Evolutionary conservation across 1,140 invertebrate genomes (phyloP), one percentile per base, ranked within the genome.

Genomic region (Chironomus tepperi): DNA sequence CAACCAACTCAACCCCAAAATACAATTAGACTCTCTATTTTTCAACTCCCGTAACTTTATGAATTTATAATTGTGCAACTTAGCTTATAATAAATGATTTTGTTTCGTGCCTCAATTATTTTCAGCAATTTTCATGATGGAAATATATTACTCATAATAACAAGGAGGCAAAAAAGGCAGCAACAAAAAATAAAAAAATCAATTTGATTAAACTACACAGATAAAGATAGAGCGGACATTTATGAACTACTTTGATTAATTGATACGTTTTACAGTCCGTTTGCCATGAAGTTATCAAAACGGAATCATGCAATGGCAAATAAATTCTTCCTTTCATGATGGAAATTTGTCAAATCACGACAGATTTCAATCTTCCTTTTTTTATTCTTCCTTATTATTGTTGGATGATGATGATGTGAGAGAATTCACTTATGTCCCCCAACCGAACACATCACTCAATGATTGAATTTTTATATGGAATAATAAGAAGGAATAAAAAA

Each of bases 61-160:
- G 47, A 57, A 57, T 57, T 57, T 57, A 57, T 57, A 57, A 57
- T 57, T 57, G 47, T 57, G 47, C 47, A 57, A 57, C 47, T n/a
- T 12, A 57, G 47, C 47, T 57, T n/a, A 57, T 57, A 57, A 57
- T 57, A 57, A 57, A 57, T 57, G 47, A 57, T 57, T 57, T 57
- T 57, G 47, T 57, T 57, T 57, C 47, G 47, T 57, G 47, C n/a
- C 47, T 57, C 8, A 57, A n/a, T 57, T 57, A 47, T 57, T 57
- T 57, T 57, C 12, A n/a, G 47, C 47, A 57, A 57, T 57, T 57
- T 10, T 12, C 3, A 57, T 57, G n/a, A 57, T n/a, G n/a, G 12
- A 34, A 34, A 34, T 2, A 34, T 34, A 34, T 34, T 34, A 34
- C 24, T 34, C 24, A 34, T 34, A 34, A 34, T 34, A 34, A 34